phyloP scores from a whole-genome alignment of 2,797 vertebrate species.

The Arctocebus calabarensis region DNA sequence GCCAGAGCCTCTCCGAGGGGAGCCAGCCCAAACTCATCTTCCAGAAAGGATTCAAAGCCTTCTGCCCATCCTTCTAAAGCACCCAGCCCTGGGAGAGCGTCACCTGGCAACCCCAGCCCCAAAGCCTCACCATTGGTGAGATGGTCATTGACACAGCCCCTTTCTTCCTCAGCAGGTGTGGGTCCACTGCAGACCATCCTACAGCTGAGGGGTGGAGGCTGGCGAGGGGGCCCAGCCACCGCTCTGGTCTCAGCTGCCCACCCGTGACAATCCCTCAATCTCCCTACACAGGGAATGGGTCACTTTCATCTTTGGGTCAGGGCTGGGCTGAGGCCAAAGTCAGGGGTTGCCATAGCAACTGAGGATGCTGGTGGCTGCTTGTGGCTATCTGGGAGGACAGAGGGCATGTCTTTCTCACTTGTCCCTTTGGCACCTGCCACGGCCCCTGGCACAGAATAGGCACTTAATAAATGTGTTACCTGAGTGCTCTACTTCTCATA shows the following conservation, averaged over 20 bases:
- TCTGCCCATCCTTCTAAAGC: not conserved
- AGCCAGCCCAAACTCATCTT: not conserved
- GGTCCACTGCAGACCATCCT: not conserved
- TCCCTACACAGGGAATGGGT: not conserved
- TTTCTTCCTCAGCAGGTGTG: not conserved
- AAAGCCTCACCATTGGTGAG: not conserved
- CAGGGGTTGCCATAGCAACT: conserved; percentile 50
- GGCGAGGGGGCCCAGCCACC: not conserved
- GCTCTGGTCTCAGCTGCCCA: not conserved
- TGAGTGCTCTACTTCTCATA: not conserved
- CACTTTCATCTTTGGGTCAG: conserved; percentile 25
- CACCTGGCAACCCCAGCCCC: not conserved
- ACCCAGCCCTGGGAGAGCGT: not conserved
- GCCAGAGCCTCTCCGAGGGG: not conserved
- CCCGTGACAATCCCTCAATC: not conserved
- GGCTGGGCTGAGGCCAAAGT: conserved; percentile 14
- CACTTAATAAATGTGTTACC: not conserved
- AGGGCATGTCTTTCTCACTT: not conserved
- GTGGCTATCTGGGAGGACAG: not conserved
- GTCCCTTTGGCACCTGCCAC: not conserved
- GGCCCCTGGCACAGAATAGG: not conserved
- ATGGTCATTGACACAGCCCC: not conserved
- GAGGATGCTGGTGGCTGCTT: not conserved
- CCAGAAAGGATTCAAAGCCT: not conserved
- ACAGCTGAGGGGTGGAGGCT: not conserved